phyloP scores from a whole-genome alignment of 2,113 vertebrate species.

The Myrmecophaga tridactyla region DNA sequence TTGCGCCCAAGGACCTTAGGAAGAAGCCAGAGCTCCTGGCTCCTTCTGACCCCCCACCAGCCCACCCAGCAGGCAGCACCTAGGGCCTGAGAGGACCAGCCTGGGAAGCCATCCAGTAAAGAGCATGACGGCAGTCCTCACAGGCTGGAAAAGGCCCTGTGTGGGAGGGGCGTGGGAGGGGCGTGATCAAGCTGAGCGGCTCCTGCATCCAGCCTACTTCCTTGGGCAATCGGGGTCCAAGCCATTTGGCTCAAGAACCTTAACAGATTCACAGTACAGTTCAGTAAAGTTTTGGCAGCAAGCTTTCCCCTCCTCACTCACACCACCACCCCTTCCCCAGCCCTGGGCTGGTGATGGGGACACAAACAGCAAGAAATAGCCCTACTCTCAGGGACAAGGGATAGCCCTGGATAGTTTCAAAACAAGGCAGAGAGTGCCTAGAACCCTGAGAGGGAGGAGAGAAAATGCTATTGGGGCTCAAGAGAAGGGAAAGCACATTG shows the following conservation, averaged over 20 bases:
- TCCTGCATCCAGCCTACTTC: not conserved
- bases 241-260: not conserved
- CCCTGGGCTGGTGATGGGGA: not conserved
- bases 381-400: not conserved
- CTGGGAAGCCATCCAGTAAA: not conserved
- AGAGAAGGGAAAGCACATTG: not conserved
- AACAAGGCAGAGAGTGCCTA: conserved; percentile 53
- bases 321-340: not conserved
- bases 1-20: not conserved
- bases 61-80: conserved; percentile 59
- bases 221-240: not conserved
- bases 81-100: conserved; percentile 16
- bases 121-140: not conserved
- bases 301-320: not conserved
- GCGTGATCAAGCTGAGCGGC: not conserved
- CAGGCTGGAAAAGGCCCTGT: not conserved
- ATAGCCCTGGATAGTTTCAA: not conserved
- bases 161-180: not conserved
- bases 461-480: not conserved
- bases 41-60: not conserved
- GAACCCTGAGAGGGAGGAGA: conserved; percentile 42
- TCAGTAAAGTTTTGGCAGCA: conserved; percentile 4
- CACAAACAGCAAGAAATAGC: not conserved
- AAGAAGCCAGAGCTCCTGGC: not conserved
- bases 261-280: not conserved